Evolutionary conservation across 2,797 vertebrate species (phyloP).

Genomic region (Sarcoramphus papa): DNA sequence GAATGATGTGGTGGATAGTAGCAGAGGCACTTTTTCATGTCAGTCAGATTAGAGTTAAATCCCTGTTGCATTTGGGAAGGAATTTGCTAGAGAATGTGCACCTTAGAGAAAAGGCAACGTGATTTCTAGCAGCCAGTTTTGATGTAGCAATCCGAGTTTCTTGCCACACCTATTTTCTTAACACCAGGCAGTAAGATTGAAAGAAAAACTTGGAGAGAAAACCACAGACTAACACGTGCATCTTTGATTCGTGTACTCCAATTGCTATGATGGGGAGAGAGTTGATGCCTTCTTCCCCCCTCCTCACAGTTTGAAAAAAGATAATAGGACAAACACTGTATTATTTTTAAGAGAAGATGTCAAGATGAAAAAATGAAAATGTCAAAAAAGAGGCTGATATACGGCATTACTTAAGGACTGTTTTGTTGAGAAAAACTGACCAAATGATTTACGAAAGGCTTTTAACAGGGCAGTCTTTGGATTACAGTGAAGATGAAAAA

Average conservation of each 20-base stretch:
- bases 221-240: neutral
- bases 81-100: neutral
- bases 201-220: neutral
- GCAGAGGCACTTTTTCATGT: neutral
- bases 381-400: conserved; percentile 75
- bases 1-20: neutral
- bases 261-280: neutral
- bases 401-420: conserved; percentile 71
- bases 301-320: conserved; percentile 41
- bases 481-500: conserved; percentile 76
- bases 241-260: conserved; percentile 23
- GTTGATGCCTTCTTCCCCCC: neutral
- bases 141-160: neutral
- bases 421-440: conserved; percentile 74
- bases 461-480: conserved; percentile 70
- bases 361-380: conserved; percentile 76
- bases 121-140: neutral
- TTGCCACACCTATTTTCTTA: neutral
- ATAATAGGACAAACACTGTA: conserved; percentile 69
- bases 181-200: neutral
- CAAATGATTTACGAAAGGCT: conserved; percentile 77
- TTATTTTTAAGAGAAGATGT: conserved; percentile 76
- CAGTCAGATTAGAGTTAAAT: conserved; percentile 1
- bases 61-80: neutral
- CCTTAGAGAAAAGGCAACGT: neutral